Evolutionary conservation across 2,797 vertebrate genomes (phyloP), one percentile per base, ranked within the genome.

Genomic region (Acanthurus leucopareius): DNA sequence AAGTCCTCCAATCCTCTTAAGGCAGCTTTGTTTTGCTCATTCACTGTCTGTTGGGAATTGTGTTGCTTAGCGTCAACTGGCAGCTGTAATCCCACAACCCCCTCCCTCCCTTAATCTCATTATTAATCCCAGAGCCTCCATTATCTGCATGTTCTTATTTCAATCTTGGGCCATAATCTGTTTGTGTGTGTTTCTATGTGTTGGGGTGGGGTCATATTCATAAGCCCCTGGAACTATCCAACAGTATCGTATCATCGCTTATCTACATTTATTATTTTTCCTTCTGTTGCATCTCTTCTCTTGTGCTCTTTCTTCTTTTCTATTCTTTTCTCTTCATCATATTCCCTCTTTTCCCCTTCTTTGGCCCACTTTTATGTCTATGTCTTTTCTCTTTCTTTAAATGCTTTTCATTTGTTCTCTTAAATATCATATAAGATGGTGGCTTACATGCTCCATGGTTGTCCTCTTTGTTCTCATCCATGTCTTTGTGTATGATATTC

Each of bases 1-100:
- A 63, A 80, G 73, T 76, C 54, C 77, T 78, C 28, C 83, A 92
- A 91, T 92, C 91, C 84, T 91, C 89, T 91, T 91, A 82, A 32
- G 74, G 77, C 75, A 74, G 88, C 86, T 90, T 90, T 91, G 86
- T 91, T 89, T 88, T 91, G 89, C 88, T 92, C 86, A 84, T 86
- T 92, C 68, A 0, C 79, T 78, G 85, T 88, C 81, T 82, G 80
- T 53, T 57, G 88, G 88, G 88, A 90, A 84, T 86, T 88, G 75
- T 80, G 73, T 87, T 88, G 86, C 84, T 88, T 89, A 85, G 68
- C 53, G 11, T 76, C 0, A 20, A 59, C 75, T 19, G 42, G 66
- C 76, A 77, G 73, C 64, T 52, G 51, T 91, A 91, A 92, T 92
- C 47, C 75, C 64, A 13, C 51, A 64, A 73, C 63, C 72, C 58